Conservation (phyloP, 2,113 vertebrate genomes). For the Tinamus guttatus region DNA sequence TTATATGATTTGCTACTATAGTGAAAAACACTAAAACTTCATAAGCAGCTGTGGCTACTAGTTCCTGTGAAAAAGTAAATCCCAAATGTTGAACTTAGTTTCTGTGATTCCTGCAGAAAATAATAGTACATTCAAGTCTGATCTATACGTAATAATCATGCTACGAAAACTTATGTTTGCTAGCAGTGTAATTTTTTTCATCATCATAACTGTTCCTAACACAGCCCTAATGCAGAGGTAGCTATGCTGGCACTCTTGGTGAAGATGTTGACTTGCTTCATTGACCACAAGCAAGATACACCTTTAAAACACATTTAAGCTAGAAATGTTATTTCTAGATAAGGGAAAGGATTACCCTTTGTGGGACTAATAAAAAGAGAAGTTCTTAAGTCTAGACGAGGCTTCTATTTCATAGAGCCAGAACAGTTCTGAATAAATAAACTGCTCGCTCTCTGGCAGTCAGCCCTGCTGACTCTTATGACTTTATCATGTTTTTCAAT, state of each 20-base stretch:
- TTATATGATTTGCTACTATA: neutral
- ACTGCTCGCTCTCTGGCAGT: neutral
- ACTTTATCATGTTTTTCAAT: neutral
- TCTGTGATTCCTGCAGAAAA: constrained; percentile 7
- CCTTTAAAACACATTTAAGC: neutral
- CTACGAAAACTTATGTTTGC: no score
- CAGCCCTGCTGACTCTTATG: neutral
- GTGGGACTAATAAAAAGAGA: neutral
- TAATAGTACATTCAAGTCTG: neutral
- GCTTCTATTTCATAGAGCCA: neutral
- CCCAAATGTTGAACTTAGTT: neutral
- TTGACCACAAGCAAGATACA: neutral
- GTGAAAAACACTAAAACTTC: constrained; percentile 27
- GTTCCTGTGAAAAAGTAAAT: neutral
- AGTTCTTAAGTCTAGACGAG: neutral
- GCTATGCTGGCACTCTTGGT: neutral
- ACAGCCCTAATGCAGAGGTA: neutral
- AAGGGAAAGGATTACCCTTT: neutral
- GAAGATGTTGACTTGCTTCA: neutral
- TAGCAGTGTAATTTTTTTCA: neutral
- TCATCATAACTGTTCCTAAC: neutral
- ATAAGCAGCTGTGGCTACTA: neutral
- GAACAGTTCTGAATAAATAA: neutral
- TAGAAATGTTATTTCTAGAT: neutral
- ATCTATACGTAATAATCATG: neutral